A percentile compares a stretch with the other conserved stretches of the same genome.
These are phyloP conservation scores for Melieria picta DNA, from an alignment of 2,888 invertebrate genomes.

Conservation along the genomic window DNA sequence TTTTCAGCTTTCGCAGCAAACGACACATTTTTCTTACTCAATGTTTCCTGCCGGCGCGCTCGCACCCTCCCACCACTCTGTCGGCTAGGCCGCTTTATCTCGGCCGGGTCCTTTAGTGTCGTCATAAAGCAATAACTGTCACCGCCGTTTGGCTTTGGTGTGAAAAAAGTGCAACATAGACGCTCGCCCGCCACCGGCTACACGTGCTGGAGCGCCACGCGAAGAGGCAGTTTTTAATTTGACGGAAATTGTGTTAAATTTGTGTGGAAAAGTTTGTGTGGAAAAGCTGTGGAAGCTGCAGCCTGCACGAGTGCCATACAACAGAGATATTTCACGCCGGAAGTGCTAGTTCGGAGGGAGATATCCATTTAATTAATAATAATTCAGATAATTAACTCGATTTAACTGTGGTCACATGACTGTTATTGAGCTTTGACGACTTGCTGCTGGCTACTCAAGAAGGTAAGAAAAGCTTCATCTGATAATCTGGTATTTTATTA, in stretches of 20 bases:
- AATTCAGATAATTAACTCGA: no score
- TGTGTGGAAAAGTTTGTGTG: slow-evolving; percentile 10
- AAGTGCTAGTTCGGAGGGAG: no score
- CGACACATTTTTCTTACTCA: slow-evolving; percentile 35
- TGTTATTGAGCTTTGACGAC: no score
- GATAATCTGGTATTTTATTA: no score
- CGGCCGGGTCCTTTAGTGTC: slow-evolving; percentile 21
- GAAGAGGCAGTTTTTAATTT: slow-evolving; percentile 32
- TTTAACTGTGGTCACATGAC: no score
- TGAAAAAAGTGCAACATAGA: background rate
- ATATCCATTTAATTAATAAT: no score
- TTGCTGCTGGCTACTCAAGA: no score
- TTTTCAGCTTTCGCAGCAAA: slow-evolving; percentile 38
- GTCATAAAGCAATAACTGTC: slow-evolving; percentile 36
- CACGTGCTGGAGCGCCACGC: slow-evolving; percentile 9
- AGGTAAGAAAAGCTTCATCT: no score
- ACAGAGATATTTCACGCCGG: no score
- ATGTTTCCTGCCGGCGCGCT: slow-evolving; percentile 21
- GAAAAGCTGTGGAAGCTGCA: no score
- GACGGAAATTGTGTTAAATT: slow-evolving; percentile 33
- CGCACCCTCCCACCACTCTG: background rate
- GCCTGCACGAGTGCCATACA: no score
- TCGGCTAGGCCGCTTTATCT: no score
- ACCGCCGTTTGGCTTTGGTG: slow-evolving; percentile 31
- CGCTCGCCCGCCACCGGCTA: background rate